Conservation (phyloP, 2,888 invertebrate species). For the Tachina grossa region DNA sequence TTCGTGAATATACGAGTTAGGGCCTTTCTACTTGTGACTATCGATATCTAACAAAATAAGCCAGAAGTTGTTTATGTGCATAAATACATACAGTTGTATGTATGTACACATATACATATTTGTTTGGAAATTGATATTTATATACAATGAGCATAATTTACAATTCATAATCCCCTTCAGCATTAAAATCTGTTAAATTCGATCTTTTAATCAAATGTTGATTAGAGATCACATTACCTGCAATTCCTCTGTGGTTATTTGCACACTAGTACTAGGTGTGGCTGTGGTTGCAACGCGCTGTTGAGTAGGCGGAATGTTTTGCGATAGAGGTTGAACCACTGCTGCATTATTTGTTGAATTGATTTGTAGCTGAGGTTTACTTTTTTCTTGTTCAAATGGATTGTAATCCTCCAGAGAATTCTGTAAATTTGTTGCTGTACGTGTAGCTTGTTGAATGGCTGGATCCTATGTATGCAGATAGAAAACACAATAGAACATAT, state of each 20-base stretch:
- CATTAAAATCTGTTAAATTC: background rate
- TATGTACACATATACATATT: background rate
- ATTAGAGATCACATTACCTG: constrained; percentile 84
- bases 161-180: background rate
- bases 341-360: constrained; percentile 81
- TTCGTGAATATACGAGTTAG: no score
- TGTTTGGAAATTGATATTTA: background rate
- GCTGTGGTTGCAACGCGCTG: constrained; percentile 63
- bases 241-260: constrained; percentile 88
- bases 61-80: no score
- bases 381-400: constrained; percentile 90
- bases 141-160: background rate
- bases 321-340: constrained; percentile 81
- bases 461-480: constrained; percentile 91
- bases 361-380: constrained; percentile 85
- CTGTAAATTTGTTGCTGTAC: constrained; percentile 84
- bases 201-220: background rate
- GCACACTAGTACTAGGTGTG: constrained; percentile 80
- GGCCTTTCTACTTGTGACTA: no score
- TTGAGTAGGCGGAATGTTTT: constrained; percentile 78
- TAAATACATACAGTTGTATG: no score
- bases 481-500: background rate
- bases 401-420: constrained; percentile 96
- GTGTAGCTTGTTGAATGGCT: constrained; percentile 94
- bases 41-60: no score